phyloP scores from a whole-genome alignment of 2,888 invertebrate species.

The Lutraria lutraria region DNA sequence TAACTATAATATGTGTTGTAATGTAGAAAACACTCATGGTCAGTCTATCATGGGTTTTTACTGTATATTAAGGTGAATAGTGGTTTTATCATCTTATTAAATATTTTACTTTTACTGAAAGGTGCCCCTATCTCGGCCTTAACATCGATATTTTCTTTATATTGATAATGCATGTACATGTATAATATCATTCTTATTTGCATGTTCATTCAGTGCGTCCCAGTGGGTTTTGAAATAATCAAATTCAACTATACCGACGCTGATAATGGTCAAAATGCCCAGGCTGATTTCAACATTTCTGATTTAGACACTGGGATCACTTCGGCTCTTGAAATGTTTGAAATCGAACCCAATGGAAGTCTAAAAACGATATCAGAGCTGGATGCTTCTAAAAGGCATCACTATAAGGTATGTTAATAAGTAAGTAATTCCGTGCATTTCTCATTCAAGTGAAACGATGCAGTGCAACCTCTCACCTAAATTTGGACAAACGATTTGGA shows the following conservation, averaged over 20 bases:
- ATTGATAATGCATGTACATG: not conserved
- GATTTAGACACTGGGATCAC: constrained; percentile 7
- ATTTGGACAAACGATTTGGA: no score
- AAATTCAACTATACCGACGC: constrained; percentile 55
- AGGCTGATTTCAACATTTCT: constrained; percentile 51
- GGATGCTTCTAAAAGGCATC: not conserved
- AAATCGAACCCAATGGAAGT: constrained; percentile 16
- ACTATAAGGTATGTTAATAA: constrained; percentile 6
- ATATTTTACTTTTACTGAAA: no score
- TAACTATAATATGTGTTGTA: no score
- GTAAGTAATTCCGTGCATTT: not conserved
- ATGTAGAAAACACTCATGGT: no score
- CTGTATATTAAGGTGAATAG: no score
- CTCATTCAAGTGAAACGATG: not conserved
- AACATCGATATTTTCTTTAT: no score
- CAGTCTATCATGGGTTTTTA: no score
- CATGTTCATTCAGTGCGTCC: constrained; percentile 54
- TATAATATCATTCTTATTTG: not conserved
- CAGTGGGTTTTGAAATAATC: constrained; percentile 21
- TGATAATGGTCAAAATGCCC: constrained; percentile 61
- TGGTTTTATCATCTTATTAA: no score
- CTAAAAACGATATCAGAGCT: not conserved
- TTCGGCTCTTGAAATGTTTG: constrained; percentile 24
- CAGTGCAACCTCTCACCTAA: no score
- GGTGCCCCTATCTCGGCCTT: no score